Evolutionary conservation across 2,888 invertebrate genomes (phyloP).

Genomic region (Chalcis sispes): DNA sequence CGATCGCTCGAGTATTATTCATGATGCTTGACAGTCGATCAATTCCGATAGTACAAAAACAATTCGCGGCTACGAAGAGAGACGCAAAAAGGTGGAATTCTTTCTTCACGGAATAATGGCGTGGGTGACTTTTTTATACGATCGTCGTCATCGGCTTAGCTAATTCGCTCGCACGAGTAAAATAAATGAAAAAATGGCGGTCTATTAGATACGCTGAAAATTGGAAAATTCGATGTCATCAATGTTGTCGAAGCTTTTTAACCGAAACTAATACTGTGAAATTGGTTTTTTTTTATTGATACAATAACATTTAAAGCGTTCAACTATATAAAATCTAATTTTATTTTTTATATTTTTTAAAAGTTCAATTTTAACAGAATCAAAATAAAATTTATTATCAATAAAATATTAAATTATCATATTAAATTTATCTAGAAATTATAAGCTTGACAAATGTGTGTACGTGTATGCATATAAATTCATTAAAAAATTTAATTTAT

Average conservation of each 20-base stretch:
- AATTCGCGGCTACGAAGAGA: background rate
- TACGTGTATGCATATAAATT: too few relatives aligned
- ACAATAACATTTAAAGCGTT: too few relatives aligned
- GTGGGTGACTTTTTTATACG: conserved; percentile 39
- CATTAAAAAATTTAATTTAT: too few relatives aligned
- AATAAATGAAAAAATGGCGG: background rate
- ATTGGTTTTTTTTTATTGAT: too few relatives aligned
- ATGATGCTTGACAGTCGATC: conserved; percentile 35
- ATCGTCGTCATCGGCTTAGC: conserved; percentile 8
- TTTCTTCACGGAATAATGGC: conserved; percentile 24
- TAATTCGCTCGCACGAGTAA: conserved; percentile 15
- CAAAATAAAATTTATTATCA: too few relatives aligned
- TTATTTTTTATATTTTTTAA: too few relatives aligned
- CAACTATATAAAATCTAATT: too few relatives aligned
- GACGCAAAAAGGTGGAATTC: conserved; percentile 32
- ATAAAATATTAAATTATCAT: too few relatives aligned
- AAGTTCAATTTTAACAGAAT: too few relatives aligned
- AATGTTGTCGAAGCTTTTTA: background rate
- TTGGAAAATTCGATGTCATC: conserved; percentile 22
- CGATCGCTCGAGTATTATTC: conserved; percentile 16
- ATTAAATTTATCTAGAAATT: too few relatives aligned
- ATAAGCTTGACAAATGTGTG: too few relatives aligned
- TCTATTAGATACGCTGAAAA: conserved; percentile 13
- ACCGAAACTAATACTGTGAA: background rate
- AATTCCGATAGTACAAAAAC: conserved; percentile 50